These are phyloP conservation scores for Cheilosia soror DNA, from an alignment of 2,888 invertebrate species.

Conservation along the genomic window DNA sequence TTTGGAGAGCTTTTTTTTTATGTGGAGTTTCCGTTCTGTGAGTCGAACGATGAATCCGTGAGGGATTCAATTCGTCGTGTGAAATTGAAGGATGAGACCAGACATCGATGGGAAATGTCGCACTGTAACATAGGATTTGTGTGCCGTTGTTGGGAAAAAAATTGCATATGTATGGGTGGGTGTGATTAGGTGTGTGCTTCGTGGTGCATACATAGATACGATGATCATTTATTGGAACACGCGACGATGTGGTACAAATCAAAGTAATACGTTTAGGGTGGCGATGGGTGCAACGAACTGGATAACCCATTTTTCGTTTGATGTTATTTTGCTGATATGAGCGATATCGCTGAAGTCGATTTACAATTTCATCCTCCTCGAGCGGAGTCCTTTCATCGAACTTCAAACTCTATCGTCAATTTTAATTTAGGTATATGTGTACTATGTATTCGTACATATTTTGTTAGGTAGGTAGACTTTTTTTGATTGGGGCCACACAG, in stretches of 20 bases:
- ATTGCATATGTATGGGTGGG: slow-evolving; percentile 4
- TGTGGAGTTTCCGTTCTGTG: not conserved
- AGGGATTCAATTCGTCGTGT: slow-evolving; percentile 70
- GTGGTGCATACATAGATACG: slow-evolving; percentile 3
- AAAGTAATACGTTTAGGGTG: slow-evolving; percentile 62
- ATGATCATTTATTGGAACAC: slow-evolving; percentile 65
- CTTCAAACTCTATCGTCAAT: not conserved
- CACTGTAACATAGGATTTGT: slow-evolving; percentile 37
- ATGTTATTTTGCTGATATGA: slow-evolving; percentile 70
- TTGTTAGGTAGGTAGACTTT: no score
- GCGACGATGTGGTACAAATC: slow-evolving; percentile 70
- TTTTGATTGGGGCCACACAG: no score
- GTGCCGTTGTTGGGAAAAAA: slow-evolving; percentile 13
- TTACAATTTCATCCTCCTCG: slow-evolving; percentile 47
- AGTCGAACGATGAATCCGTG: slow-evolving; percentile 45
- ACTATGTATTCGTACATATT: not conserved
- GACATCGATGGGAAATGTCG: slow-evolving; percentile 71
- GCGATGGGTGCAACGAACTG: slow-evolving; percentile 38
- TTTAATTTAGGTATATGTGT: not conserved
- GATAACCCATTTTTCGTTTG: slow-evolving; percentile 72
- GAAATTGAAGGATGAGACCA: slow-evolving; percentile 72
- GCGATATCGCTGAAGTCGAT: slow-evolving; percentile 60
- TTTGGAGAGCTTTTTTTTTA: slow-evolving; percentile 34
- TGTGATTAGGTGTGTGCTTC: slow-evolving; percentile 11
- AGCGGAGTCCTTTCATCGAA: slow-evolving; percentile 13